Conservation (phyloP, 2,113 vertebrate species). For the Ptilorrhoa leucosticta region DNA sequence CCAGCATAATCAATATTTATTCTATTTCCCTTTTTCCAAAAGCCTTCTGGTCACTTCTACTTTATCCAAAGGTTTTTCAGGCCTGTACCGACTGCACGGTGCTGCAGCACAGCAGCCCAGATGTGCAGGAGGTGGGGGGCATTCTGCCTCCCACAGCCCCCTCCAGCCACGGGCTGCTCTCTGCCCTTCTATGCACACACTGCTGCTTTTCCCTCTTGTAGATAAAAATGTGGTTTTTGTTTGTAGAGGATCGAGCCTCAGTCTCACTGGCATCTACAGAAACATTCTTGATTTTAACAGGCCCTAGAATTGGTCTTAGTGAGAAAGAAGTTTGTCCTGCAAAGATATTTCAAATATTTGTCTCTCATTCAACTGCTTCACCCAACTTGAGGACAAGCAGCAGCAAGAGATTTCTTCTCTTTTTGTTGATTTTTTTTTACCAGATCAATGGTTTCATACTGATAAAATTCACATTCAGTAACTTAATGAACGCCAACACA, state of each 20-base stretch:
- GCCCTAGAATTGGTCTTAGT: neutral
- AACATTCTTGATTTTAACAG: neutral
- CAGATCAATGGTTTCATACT: neutral
- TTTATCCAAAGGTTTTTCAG: neutral
- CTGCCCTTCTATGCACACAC: fast-evolving
- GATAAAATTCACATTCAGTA: neutral
- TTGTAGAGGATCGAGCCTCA: neutral
- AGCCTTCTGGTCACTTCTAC: neutral
- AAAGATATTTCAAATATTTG: conserved; percentile 13
- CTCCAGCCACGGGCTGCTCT: fast-evolving
- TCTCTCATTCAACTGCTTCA: neutral
- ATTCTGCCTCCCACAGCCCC: neutral
- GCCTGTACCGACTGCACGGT: fast-evolving
- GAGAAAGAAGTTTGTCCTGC: neutral
- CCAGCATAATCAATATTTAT: neutral
- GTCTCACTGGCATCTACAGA: neutral
- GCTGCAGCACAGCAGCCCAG: neutral
- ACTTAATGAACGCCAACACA: neutral
- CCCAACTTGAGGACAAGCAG: neutral
- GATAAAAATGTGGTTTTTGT: neutral
- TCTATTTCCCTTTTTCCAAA: neutral
- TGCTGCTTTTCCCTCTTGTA: neutral
- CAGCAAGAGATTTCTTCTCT: neutral
- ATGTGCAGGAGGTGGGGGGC: neutral
- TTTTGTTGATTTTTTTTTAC: neutral